phyloP scores from a whole-genome alignment of 1,140 invertebrate genomes.

The Trichomalopsis sarcophagae region DNA sequence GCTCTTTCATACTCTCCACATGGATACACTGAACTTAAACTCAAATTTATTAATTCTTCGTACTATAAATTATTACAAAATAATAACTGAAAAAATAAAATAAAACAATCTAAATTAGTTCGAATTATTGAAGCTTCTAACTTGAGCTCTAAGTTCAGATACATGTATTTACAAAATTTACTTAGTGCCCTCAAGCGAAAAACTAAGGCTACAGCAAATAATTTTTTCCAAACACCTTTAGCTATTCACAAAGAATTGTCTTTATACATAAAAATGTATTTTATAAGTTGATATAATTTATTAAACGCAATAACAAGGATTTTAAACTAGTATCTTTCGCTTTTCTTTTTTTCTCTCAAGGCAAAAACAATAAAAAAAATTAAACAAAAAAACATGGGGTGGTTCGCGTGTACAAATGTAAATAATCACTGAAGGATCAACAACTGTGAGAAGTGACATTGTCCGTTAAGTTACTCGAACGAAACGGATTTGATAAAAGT shows the following conservation, averaged over 20 bases:
- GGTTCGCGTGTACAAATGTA: slow-evolving; percentile 33
- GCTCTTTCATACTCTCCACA: slow-evolving; percentile 33
- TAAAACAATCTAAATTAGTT: slow-evolving; percentile 25
- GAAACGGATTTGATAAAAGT: slow-evolving; percentile 56
- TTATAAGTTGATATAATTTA: slow-evolving; percentile 48
- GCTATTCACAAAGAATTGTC: slow-evolving; percentile 51
- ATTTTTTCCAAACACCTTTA: slow-evolving; percentile 47
- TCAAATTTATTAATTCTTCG: slow-evolving; percentile 12
- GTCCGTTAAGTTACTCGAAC: slow-evolving; percentile 39
- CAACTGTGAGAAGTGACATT: slow-evolving; percentile 45
- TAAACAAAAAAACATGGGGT: slow-evolving; percentile 28
- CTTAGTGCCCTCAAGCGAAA: slow-evolving; percentile 52
- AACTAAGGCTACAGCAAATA: slow-evolving; percentile 48
- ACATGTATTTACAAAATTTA: slow-evolving; percentile 51
- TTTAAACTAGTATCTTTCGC: slow-evolving; percentile 37
- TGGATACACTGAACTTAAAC: slow-evolving; percentile 43
- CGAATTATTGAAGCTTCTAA: background rate
- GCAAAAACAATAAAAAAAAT: slow-evolving; percentile 47
- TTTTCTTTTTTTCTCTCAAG: slow-evolving; percentile 44
- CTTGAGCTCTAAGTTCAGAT: slow-evolving; percentile 41
- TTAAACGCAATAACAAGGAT: slow-evolving; percentile 50
- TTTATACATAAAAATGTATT: slow-evolving; percentile 49
- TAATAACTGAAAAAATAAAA: slow-evolving; percentile 15
- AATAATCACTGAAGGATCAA: slow-evolving; percentile 44
- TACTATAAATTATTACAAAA: background rate